Base-by-base conservation (phyloP, 1,140 invertebrate species). In the Drosophila equinoxialis region DNA sequence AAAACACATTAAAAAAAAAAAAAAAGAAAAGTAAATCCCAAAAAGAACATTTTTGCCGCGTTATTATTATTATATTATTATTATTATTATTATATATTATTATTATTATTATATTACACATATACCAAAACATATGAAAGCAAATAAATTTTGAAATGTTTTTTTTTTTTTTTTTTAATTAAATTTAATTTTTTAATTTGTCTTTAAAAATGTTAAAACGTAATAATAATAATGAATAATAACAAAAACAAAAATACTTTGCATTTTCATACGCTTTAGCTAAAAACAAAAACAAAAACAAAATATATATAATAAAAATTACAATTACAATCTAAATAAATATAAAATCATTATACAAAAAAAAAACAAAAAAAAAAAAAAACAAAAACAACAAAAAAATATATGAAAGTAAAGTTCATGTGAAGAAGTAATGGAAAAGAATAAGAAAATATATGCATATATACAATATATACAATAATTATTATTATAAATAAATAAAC, bases 201-300 rank as follows among this genome's bases (percentile, higher is more conserved):
- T 51, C 45, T 20, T 39, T 59, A 37, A 39, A 30, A 14, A 58
- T 58, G 41, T 45, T 51, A 64, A 51, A 51, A 51, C 45, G 45
- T 51, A 51, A 51, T 51, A 51, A 51, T 51, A 51, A 11, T 51
- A 51, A 51, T 23, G 14, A 51, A 51, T 51, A 23, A 30, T 10
- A 23, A 23, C 11, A 23, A 51, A 23, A 20, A 20, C 6, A 51
- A 23, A 48, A 81, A 85, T 77, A 86, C 83, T 86, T 86, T 86
- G 83, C 83, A 86, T 86, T 86, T 86, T 86, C 81, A 79, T 86
- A 87, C 83, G 83, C 83, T 86, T 86, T 86, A 86, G 83, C 83
- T 86, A 86, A 86, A 51, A 51, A 51, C 8, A 20, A 48, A 48
- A 79, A 68, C 30, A 30, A 30, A 30, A 30, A 30, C 30, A 30